Percentiles rank a stretch among this genome's conserved stretches.
phyloP scores from a whole-genome alignment of 2,797 vertebrate species.

The Gouania willdenowi region DNA sequence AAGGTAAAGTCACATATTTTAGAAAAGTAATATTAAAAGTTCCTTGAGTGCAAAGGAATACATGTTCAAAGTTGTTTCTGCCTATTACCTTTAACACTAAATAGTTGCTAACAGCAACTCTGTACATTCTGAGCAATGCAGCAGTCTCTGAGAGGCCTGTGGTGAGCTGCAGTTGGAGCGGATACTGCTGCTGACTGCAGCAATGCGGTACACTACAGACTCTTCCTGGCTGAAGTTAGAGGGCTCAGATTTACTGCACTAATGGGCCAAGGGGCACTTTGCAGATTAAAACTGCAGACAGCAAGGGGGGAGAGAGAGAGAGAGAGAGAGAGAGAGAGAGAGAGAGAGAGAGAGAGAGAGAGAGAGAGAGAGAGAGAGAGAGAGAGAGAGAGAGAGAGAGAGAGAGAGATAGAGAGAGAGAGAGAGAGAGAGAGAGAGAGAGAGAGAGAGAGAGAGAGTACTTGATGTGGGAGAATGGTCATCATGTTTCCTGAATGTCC shows the following conservation, averaged over 20 bases:
- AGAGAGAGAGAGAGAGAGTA: slow-evolving; percentile 5
- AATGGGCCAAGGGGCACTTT: slow-evolving; percentile 65
- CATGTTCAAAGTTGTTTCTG: no score
- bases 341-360: slow-evolving; percentile 5
- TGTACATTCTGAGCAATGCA: slow-evolving; percentile 50
- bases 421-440: slow-evolving; percentile 5
- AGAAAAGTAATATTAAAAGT: no score
- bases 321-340: slow-evolving; percentile 3
- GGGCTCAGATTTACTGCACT: slow-evolving; percentile 67
- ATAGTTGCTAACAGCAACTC: slow-evolving; percentile 4
- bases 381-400: slow-evolving; percentile 5
- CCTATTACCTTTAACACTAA: no score
- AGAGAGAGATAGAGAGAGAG: slow-evolving; percentile 4
- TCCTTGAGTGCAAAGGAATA: no score
- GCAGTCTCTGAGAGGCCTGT: slow-evolving; percentile 42
- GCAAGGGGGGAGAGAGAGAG: slow-evolving; percentile 1
- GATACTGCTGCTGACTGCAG: slow-evolving; percentile 63
- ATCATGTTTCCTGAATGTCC: neutral
- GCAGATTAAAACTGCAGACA: slow-evolving; percentile 61
- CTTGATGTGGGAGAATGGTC: neutral
- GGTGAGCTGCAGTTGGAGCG: slow-evolving; percentile 49
- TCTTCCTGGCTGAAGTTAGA: slow-evolving; percentile 50
- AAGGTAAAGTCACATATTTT: no score
- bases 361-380: slow-evolving; percentile 6
- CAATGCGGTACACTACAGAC: slow-evolving; percentile 70